Base-by-base conservation (phyloP, 2,888 invertebrate genomes). In the Caradrina kadenii region DNA sequence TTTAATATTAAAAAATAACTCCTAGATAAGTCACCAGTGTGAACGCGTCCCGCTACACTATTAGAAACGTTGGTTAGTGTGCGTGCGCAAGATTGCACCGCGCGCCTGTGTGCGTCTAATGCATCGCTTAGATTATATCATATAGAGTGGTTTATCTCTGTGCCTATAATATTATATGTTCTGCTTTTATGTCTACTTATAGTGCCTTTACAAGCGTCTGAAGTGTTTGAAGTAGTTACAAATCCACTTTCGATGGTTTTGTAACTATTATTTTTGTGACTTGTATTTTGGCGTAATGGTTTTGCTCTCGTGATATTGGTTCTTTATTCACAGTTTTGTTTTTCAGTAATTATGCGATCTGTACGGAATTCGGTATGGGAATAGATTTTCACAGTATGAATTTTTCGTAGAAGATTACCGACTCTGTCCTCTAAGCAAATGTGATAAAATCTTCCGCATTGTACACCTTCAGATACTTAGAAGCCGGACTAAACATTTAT, bases 21-120 rank as follows among this genome's bases (percentile, higher is more conserved):
- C 91, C 90, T 94, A 94, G 93, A 92, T 85, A 73, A 90, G 73
- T 11, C 31, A 45, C 78, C 87, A 86, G 49, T 93, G 81, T 91
- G 91, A 48, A 83, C 88, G 64, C 78, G 75, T 74, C 83, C 84
- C 81, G 85, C 75, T 63, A 80, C 71, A 90, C 90, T 91, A 93
- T 93, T 93, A 93, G 91, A 87, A 84, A 68, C 73, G 69, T 79
- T 73, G 62, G 53, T 53, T 73, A 76, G 91, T 90, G 91, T 85
- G 91, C 78, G 82, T 82, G 81, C 81, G 73, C 83, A 81, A 77
- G 86, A 88, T 85, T 92, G 92, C 91, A 91, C 63, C 73, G 69
- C 62, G 80, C 80, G 85, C 58, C 19, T 86, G 93, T 94, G 93
- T 93, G 94, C 89, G 90, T 94, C 93, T 93, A 94, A 93, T 93